These are phyloP conservation scores for Torymus texanus DNA, from an alignment of 2,888 invertebrate genomes.

Conservation along the genomic window DNA sequence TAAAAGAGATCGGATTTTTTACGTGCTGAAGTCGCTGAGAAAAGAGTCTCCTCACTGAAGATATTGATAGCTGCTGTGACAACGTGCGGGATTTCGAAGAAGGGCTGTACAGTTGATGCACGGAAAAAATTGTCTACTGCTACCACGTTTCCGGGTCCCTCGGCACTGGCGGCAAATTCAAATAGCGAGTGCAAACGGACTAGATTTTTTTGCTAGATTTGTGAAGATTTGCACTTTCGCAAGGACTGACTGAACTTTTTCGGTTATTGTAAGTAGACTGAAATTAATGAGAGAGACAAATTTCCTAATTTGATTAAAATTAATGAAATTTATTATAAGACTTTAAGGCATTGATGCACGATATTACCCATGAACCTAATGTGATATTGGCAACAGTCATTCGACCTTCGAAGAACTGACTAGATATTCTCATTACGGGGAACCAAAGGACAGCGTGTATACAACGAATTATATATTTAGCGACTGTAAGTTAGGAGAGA, in stretches of 20 bases:
- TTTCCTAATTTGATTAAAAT: not conserved
- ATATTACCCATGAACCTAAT: slow-evolving; percentile 35
- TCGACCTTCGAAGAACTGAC: slow-evolving; percentile 21
- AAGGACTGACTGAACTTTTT: not conserved
- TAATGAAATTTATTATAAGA: slow-evolving; percentile 31
- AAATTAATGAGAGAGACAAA: not conserved
- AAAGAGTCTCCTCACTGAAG: too few relatives aligned
- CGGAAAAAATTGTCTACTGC: slow-evolving; percentile 54
- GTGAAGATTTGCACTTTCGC: not conserved
- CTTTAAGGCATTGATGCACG: slow-evolving; percentile 26
- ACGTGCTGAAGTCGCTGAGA: not conserved
- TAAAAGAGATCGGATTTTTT: not conserved
- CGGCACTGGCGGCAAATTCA: slow-evolving; percentile 45
- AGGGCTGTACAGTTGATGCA: too few relatives aligned
- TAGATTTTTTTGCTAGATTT: not conserved
- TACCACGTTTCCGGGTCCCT: slow-evolving; percentile 50
- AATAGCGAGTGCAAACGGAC: slow-evolving; percentile 1
- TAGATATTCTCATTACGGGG: slow-evolving; percentile 16
- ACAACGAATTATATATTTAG: slow-evolving; percentile 7
- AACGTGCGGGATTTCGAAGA: too few relatives aligned
- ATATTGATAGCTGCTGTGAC: too few relatives aligned
- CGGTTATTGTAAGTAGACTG: slow-evolving; percentile 18
- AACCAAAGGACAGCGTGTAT: slow-evolving; percentile 33
- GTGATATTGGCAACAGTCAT: slow-evolving; percentile 43
- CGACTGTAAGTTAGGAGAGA: not conserved